Evolutionary conservation across 2,797 vertebrate genomes (phyloP).

Genomic region (Tragopan temminckii): DNA sequence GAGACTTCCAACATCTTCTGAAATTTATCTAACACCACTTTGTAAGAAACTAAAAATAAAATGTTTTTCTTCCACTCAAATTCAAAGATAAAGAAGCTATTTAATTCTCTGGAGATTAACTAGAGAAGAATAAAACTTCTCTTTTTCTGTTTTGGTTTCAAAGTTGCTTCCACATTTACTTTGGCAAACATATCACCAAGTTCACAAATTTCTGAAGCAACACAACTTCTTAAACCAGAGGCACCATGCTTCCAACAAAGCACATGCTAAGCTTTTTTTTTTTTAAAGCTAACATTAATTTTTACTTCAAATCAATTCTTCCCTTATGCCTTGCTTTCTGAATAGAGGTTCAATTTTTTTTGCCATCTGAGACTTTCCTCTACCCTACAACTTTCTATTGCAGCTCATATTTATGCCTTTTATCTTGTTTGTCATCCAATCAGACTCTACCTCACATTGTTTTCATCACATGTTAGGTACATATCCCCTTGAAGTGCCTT

Average conservation of each 20-base stretch:
- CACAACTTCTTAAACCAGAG: background rate
- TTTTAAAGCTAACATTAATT: background rate
- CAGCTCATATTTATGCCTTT: background rate
- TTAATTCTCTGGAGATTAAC: background rate
- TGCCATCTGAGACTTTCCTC: background rate
- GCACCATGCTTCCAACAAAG: background rate
- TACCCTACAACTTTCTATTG: background rate
- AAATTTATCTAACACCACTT: background rate
- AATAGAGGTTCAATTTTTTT: background rate
- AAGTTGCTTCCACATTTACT: background rate
- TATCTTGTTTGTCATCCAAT: background rate
- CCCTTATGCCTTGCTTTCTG: background rate
- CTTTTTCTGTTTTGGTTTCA: background rate
- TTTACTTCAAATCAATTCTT: background rate
- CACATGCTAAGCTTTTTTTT: background rate
- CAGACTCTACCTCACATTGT: background rate
- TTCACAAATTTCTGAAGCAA: background rate
- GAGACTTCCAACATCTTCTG: background rate
- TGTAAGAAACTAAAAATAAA: background rate
- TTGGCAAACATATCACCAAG: background rate
- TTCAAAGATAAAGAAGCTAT: background rate
- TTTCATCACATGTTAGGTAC: background rate
- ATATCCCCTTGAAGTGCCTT: background rate
- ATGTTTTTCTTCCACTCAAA: background rate
- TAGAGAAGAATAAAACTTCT: background rate